Base-by-base conservation (phyloP, 1,140 invertebrate species). In the Telenomus remus region DNA sequence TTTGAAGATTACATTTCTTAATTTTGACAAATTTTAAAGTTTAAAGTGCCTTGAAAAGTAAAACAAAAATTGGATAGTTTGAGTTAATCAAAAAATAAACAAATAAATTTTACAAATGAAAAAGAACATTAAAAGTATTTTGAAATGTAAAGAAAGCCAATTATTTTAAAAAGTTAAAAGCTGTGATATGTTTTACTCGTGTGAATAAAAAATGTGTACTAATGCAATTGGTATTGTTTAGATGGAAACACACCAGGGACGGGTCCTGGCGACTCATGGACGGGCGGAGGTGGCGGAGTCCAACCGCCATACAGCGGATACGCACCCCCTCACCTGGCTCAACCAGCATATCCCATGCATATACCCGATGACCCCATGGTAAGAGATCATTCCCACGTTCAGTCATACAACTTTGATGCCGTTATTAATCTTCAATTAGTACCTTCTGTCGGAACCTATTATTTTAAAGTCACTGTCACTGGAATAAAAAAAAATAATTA, bases 351-450 rank as follows among this genome's bases (percentile, higher is more conserved):
- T 72, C 84, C 88, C 12, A 89, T 92, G 87, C 91, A 91, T 83
- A 88, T 92, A 86, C 85, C 91, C 71, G 89, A 89, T 75, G 91
- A 91, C 80, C 89, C 89, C 65, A 91, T 92, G 91, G 91, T 91
- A 84, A 88, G 88, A 87, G 55, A 80, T 70, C 57, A 63, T 59
- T 78, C 61, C 48, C 57, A 56, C 56, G 65, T 68, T n/a, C n/a
- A n/a, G n/a, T n/a, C n/a, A n/a, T n/a, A 53, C 42, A 63, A 68
- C 64, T 47, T 55, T 44, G 47, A 68, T 6, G 55, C 53, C 46
- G 50, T 54, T 60, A 76, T 69, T 76, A 60, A 55, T 64, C 48
- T 8, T n/a, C 46, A 66, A 66, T 55, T 68, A 61, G 6, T 15
- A 44, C 56, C 14, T 65, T 53, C 59, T 47, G 15, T 50, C 37